phyloP scores from a whole-genome alignment of 2,888 invertebrate species.

The Anodontia alba region DNA sequence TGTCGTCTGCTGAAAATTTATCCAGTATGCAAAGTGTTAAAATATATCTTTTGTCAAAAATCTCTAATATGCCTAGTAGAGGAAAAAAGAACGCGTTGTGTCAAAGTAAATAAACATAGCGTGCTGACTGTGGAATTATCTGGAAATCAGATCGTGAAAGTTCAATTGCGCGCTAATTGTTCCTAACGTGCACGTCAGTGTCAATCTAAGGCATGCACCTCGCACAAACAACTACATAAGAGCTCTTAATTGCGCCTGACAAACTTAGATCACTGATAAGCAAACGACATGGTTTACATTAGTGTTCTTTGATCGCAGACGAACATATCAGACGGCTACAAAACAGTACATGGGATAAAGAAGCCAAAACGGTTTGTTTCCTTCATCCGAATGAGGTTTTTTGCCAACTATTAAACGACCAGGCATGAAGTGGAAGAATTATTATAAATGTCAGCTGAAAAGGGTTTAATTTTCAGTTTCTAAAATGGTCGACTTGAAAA shows the following conservation, averaged over 20 bases:
- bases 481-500: too few relatives aligned
- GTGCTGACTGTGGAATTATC: constrained; percentile 1
- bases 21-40: too few relatives aligned
- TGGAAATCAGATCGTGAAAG: constrained; percentile 11
- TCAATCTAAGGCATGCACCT: constrained; percentile 20
- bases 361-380: constrained; percentile 2
- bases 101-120: constrained; percentile 1
- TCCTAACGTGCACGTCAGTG: constrained; percentile 18
- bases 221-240: constrained; percentile 5
- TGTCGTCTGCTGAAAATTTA: too few relatives aligned
- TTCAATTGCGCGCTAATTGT: constrained; percentile 21
- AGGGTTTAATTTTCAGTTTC: too few relatives aligned
- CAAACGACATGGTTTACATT: constrained; percentile 16
- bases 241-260: constrained; percentile 13
- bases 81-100: not conserved
- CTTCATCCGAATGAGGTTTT: not conserved
- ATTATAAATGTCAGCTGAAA: too few relatives aligned
- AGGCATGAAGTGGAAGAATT: too few relatives aligned
- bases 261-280: constrained; percentile 5
- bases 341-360: not conserved
- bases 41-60: too few relatives aligned
- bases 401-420: too few relatives aligned
- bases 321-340: not conserved
- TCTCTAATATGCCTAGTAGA: not conserved
- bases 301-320: constrained; percentile 13